Base-by-base conservation (phyloP, 2,888 invertebrate species). In the Gisinianus flammeolus region DNA sequence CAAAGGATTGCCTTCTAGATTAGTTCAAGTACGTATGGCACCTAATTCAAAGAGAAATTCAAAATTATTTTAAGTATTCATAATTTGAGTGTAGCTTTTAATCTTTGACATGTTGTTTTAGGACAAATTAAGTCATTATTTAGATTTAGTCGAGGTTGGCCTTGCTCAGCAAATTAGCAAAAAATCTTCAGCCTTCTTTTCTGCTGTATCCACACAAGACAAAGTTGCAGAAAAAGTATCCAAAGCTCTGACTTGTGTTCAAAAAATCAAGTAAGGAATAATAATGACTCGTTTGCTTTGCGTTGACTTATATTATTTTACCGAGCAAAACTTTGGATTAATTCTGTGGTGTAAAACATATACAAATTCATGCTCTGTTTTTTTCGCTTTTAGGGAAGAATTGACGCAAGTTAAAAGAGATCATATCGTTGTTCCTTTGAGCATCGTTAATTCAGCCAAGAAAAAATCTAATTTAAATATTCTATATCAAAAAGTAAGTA, bases 151-250 rank as follows among this genome's bases (percentile, higher is more conserved):
- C 68, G 98, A 98, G 88, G 94, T 96, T 86, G 93, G 94, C 88
- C 95, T 97, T 86, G 95, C 95, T 5, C 92, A 93, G 85, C 97
- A 97, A 89, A 90, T 97, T 75, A 95, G 97, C 33, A 93, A 94
- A 85, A 96, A 97, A 87, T 97, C 97, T 12, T 95, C 95, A 85
- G 97, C 97, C 24, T 99, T 98, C 89, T 99, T 98, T 87, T 94
- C 96, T 87, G 98, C 98, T 0, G 98, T 99, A 94, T 93, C 97
- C 76, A 98, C 98, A 8, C 98, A 99, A 88, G 97, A 98, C 87
- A 94, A 95, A 33, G 93, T 99, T 71, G 95, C 98, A 92, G 96
- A 96, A 84, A 94, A 98, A 86, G 93, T 99, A 90, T 92, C 92
- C 0, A 91, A 92, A 86, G 95, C 96, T 26, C 91, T 93, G 12